These are phyloP conservation scores for Astreopora myriophthalma DNA, from an alignment of 64 coral and sea anemone species.

Conservation along the genomic window DNA sequence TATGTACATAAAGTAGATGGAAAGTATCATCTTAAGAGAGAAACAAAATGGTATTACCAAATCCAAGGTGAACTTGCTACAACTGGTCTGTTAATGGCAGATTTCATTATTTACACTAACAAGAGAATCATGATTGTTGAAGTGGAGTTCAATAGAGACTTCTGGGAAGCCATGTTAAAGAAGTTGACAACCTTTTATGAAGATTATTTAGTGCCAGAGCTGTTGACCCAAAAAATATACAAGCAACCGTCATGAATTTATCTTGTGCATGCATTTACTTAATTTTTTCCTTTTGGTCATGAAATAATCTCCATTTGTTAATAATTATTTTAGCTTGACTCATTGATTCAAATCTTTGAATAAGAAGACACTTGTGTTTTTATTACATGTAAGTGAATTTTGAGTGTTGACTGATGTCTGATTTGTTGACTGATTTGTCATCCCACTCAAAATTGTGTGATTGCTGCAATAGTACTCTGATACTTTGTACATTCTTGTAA, in stretches of 20 bases:
- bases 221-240: constrained; percentile 23
- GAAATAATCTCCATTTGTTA: constrained; percentile 27
- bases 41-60: constrained; percentile 63
- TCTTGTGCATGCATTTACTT: constrained; percentile 7
- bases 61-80: constrained; percentile 44
- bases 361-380: background rate
- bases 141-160: constrained; percentile 17
- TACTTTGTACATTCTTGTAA: background rate
- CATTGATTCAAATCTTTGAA: background rate
- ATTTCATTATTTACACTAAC: constrained; percentile 53
- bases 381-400: background rate
- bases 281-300: constrained; percentile 15
- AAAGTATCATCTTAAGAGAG: constrained; percentile 19
- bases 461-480: constrained; percentile 10
- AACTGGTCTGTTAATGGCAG: constrained; percentile 1
- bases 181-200: constrained; percentile 6
- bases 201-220: background rate
- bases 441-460: background rate
- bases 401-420: background rate
- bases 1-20: background rate
- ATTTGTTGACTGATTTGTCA: background rate
- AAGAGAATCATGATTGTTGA: constrained; percentile 38
- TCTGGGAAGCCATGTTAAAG: background rate
- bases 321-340: background rate
- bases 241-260: background rate